phyloP scores from a whole-genome alignment of 2,888 invertebrate genomes.

The Orthosia cruda region DNA sequence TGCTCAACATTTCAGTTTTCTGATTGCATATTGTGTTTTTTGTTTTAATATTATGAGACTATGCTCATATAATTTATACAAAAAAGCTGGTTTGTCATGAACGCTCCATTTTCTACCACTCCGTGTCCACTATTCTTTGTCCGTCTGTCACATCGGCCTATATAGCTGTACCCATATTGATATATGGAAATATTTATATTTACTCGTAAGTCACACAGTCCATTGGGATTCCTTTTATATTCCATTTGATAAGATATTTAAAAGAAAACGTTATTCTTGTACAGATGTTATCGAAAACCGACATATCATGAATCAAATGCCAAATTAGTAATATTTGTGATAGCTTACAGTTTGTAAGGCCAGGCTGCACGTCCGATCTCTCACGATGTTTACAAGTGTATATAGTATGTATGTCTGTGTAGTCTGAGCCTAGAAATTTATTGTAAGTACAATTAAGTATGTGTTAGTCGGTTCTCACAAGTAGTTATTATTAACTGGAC shows the following conservation, averaged over 20 bases:
- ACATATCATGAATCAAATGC: constrained; percentile 64
- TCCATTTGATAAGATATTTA: constrained; percentile 51
- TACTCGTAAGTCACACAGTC: constrained; percentile 40
- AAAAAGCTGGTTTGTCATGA: not conserved
- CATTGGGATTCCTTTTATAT: constrained; percentile 41
- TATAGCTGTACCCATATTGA: constrained; percentile 34
- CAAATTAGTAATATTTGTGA: constrained; percentile 66
- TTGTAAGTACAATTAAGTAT: constrained; percentile 60
- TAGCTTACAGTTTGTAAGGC: constrained; percentile 51
- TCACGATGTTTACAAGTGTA: constrained; percentile 49
- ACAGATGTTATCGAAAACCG: constrained; percentile 32
- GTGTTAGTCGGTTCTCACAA: constrained; percentile 35
- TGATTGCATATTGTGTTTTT: not conserved
- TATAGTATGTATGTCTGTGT: constrained; percentile 50
- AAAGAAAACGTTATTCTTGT: constrained; percentile 39
- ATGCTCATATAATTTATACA: not conserved
- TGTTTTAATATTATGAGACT: not conserved
- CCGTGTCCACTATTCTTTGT: constrained; percentile 21
- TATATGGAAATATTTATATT: constrained; percentile 39
- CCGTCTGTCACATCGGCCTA: constrained; percentile 52
- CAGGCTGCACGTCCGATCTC: constrained; percentile 63
- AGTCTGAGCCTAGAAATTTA: constrained; percentile 46
- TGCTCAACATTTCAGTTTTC: not conserved
- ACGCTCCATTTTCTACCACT: constrained; percentile 42
- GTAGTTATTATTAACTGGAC: constrained; percentile 20